phyloP scores from a whole-genome alignment of 2,888 invertebrate species.

The Phorcus lineatus region DNA sequence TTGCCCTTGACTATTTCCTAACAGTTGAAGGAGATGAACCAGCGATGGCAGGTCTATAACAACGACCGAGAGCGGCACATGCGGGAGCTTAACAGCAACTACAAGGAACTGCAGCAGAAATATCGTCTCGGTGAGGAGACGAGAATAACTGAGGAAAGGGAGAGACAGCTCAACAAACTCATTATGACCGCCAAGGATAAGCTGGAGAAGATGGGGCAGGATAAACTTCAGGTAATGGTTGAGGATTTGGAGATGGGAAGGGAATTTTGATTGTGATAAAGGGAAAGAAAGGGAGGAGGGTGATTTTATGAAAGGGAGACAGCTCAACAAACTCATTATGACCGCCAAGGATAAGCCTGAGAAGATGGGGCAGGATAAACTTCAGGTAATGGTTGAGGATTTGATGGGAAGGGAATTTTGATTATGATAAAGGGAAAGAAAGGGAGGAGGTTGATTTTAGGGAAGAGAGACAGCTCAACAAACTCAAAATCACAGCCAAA shows the following conservation, averaged over 20 bases:
- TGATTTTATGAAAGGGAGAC: conserved; percentile 25
- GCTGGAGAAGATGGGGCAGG: background rate
- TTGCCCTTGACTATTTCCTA: too few relatives aligned
- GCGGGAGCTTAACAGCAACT: conserved; percentile 41
- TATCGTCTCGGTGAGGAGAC: conserved; percentile 46
- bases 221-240: conserved; percentile 21
- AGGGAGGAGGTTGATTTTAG: too few relatives aligned
- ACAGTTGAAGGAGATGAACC: conserved; percentile 63
- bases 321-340: conserved; percentile 16
- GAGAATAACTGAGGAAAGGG: conserved; percentile 37
- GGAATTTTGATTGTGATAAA: too few relatives aligned
- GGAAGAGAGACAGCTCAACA: too few relatives aligned
- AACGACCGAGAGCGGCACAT: conserved; percentile 51
- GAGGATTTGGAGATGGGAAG: background rate
- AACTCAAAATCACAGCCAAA: too few relatives aligned
- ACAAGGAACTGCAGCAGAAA: conserved; percentile 39
- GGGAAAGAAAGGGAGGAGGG: conserved; percentile 37
- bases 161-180: conserved; percentile 24
- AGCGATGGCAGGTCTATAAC: conserved; percentile 64
- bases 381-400: conserved; percentile 8
- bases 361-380: conserved; percentile 1
- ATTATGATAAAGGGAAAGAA: too few relatives aligned
- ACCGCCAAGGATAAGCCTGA: conserved; percentile 23
- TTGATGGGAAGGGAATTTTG: too few relatives aligned
- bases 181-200: conserved; percentile 29